These are phyloP conservation scores for Calliphora vomitoria DNA, from an alignment of 2,888 invertebrate genomes.

Conservation along the genomic window DNA sequence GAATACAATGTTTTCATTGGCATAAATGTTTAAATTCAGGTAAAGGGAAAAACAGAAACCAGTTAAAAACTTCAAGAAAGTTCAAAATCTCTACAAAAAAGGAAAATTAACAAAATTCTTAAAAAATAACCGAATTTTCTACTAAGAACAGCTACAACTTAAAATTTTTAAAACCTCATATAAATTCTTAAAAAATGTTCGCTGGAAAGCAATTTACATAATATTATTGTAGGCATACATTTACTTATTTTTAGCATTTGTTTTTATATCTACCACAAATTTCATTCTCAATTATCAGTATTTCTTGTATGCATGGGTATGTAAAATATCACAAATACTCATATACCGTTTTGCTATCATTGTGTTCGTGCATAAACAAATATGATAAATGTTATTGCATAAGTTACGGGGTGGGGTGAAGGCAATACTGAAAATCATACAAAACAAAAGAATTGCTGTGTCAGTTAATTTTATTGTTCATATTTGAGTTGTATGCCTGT, in stretches of 20 bases:
- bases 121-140: too few relatives aligned
- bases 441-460: constrained; percentile 48
- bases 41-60: too few relatives aligned
- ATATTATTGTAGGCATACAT: background rate
- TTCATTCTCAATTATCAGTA: constrained; percentile 21
- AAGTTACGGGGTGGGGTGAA: background rate
- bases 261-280: constrained; percentile 3
- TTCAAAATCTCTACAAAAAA: too few relatives aligned
- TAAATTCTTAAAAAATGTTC: too few relatives aligned
- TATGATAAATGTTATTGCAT: constrained; percentile 31
- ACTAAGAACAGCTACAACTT: background rate
- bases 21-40: too few relatives aligned
- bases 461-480: constrained; percentile 54
- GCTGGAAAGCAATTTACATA: background rate
- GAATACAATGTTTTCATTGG: too few relatives aligned
- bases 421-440: constrained; percentile 1
- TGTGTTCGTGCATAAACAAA: constrained; percentile 37
- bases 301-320: background rate
- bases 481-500: constrained; percentile 13
- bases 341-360: background rate
- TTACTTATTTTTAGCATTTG: background rate
- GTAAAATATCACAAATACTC: background rate
- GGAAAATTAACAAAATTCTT: too few relatives aligned
- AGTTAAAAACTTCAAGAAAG: too few relatives aligned
- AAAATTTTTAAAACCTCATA: background rate